A percentile compares a stretch with the other conserved stretches of the same genome.
Conservation (phyloP, 2,888 invertebrate species). For the Dasypogon diadema region DNA sequence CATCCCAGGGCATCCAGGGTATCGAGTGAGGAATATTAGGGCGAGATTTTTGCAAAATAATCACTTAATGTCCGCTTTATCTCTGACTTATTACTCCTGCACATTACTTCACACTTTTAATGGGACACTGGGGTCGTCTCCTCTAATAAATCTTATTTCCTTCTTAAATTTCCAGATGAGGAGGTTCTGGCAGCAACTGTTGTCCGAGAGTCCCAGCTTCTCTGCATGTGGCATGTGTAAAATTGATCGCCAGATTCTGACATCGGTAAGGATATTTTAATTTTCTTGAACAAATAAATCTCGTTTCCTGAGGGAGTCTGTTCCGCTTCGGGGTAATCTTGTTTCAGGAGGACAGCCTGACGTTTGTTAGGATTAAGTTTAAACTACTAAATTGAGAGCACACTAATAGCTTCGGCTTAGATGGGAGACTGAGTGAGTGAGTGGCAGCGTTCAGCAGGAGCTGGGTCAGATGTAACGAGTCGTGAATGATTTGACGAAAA, state of each 20-base stretch:
- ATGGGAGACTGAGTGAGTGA: background rate
- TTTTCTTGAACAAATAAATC: constrained; percentile 42
- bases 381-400: background rate
- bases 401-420: background rate
- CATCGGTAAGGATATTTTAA: constrained; percentile 68
- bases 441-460: background rate
- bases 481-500: constrained; percentile 39
- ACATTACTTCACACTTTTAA: background rate
- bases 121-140: background rate
- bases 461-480: constrained; percentile 18
- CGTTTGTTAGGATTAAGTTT: background rate
- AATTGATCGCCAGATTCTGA: constrained; percentile 70
- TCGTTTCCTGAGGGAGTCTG: constrained; percentile 32
- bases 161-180: constrained; percentile 60
- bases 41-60: background rate
- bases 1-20: background rate
- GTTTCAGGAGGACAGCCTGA: background rate
- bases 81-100: background rate
- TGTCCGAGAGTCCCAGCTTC: constrained; percentile 66
- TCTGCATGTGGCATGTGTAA: constrained; percentile 71
- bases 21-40: background rate
- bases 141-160: constrained; percentile 25
- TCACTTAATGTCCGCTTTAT: constrained; percentile 33
- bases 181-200: constrained; percentile 67
- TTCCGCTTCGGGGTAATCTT: constrained; percentile 4